These are phyloP conservation scores for Drosophila mayaguana DNA, from an alignment of 2,888 invertebrate species.

Conservation along the genomic window DNA sequence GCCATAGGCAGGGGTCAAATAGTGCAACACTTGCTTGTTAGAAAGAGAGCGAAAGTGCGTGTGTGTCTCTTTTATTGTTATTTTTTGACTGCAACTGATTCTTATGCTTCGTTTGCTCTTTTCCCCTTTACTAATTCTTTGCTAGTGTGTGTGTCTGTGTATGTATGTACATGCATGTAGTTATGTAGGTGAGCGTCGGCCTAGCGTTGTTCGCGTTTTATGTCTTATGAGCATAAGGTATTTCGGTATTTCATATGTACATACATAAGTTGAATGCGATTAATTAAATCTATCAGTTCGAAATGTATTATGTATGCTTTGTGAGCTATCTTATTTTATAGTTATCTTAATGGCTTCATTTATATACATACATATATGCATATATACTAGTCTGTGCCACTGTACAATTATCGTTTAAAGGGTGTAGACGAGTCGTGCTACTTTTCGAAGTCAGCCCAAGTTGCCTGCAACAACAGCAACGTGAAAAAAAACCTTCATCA, in stretches of 20 bases:
- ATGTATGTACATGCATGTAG: constrained; percentile 30
- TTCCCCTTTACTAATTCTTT: constrained; percentile 4
- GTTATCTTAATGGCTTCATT: neutral
- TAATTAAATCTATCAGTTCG: neutral
- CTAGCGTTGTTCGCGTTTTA: constrained; percentile 36
- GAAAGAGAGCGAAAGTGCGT: constrained; percentile 31
- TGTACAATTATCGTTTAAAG: constrained; percentile 2
- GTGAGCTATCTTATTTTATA: neutral
- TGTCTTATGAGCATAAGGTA: constrained; percentile 30
- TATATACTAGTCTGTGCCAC: neutral
- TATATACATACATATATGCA: neutral
- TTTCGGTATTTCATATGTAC: too few species aligned
- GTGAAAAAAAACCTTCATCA: constrained; percentile 24
- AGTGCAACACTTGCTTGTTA: constrained; percentile 44
- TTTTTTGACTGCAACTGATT: constrained; percentile 46
- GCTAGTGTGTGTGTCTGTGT: constrained; percentile 3
- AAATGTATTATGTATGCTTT: neutral
- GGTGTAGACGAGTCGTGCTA: constrained; percentile 25
- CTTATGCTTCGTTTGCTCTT: constrained; percentile 31
- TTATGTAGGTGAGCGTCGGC: constrained; percentile 67
- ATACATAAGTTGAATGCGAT: neutral
- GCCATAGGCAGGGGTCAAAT: constrained; percentile 49
- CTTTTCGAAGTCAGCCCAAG: too few species aligned
- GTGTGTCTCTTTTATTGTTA: constrained; percentile 17
- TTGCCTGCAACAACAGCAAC: constrained; percentile 7